phyloP scores from a whole-genome alignment of 2,797 vertebrate species.

The Eidolon dupreanum region DNA sequence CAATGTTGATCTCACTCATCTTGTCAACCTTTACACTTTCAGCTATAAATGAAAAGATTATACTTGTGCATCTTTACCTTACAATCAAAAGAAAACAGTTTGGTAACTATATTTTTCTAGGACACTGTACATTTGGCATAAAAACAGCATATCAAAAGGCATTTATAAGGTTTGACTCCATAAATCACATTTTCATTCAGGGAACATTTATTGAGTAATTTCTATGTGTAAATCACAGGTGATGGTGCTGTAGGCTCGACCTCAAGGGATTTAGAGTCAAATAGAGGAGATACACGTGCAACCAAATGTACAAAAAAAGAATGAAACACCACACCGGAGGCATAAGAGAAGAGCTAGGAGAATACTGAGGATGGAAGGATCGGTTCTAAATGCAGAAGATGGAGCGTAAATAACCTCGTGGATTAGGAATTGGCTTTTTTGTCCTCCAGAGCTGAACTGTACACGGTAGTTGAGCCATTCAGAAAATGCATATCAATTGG shows the following conservation, averaged over 20 bases:
- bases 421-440: not conserved
- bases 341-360: not conserved
- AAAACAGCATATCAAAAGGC: not conserved
- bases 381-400: not conserved
- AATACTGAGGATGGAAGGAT: not conserved
- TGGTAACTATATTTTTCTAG: not conserved
- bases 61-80: not conserved
- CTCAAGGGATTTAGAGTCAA: not conserved
- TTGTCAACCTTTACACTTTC: not conserved
- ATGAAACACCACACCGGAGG: not conserved
- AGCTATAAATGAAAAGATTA: not conserved
- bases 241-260: not conserved
- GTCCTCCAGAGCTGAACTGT: not conserved
- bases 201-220: constrained; percentile 11
- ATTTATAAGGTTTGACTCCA: not conserved
- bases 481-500: not conserved
- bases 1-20: not conserved
- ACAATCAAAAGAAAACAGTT: not conserved
- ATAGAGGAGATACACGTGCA: not conserved
- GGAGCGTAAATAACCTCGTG: not conserved
- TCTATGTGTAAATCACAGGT: not conserved
- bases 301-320: not conserved
- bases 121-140: not conserved
- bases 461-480: not conserved
- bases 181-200: not conserved